These are phyloP conservation scores for Furcifer pardalis DNA, from an alignment of 2,797 vertebrate genomes.

Conservation along the genomic window DNA sequence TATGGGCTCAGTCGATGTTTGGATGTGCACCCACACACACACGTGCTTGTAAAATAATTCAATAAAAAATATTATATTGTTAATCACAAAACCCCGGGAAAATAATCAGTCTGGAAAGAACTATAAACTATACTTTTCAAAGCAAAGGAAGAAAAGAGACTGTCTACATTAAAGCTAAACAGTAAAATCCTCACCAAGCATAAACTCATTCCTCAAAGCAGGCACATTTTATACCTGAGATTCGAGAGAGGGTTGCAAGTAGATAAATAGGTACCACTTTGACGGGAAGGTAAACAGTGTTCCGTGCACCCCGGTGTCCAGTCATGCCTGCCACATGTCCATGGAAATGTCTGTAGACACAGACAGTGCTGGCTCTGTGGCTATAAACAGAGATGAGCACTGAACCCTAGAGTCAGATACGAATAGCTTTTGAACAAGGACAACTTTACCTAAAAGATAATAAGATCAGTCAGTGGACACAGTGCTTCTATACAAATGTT, in stretches of 20 bases:
- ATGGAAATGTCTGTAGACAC: too few species aligned
- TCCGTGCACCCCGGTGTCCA: too few species aligned
- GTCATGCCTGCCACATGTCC: too few species aligned
- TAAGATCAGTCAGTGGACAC: not conserved
- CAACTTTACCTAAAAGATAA: conserved; percentile 12
- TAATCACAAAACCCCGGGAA: conserved; percentile 72
- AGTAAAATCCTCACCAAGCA: conserved; percentile 58
- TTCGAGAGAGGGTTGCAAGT: conserved; percentile 56
- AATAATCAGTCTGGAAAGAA: conserved; percentile 71
- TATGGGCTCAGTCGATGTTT: conserved; percentile 63
- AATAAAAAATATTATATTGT: conserved; percentile 74
- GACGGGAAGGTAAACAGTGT: too few species aligned
- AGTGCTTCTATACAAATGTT: not conserved
- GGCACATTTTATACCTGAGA: conserved; percentile 53
- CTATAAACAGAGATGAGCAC: too few species aligned
- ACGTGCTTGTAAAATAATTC: conserved; percentile 63
- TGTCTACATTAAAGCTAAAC: conserved; percentile 53
- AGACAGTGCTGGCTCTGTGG: too few species aligned
- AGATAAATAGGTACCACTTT: too few species aligned
- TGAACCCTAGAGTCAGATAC: too few species aligned
- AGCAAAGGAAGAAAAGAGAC: conserved; percentile 70
- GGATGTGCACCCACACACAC: not conserved
- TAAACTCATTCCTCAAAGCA: conserved; percentile 66
- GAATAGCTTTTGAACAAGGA: too few species aligned
- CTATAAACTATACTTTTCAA: conserved; percentile 67